A percentile compares a stretch with the other conserved stretches of the same genome.
Conservation (phyloP, 2,113 vertebrate species). For the Cacatua alba region DNA sequence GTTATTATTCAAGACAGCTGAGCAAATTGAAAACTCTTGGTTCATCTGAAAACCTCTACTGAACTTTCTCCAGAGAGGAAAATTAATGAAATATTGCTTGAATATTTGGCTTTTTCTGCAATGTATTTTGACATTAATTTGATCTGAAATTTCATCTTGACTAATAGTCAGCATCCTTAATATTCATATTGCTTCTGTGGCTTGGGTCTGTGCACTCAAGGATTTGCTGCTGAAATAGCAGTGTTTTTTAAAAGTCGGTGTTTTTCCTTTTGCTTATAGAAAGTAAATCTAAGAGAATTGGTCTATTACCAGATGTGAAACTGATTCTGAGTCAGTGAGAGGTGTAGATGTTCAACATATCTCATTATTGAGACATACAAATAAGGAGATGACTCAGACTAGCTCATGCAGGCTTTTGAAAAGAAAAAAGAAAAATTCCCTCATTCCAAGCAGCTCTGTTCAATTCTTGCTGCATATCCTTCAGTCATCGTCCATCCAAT, state of each 20-base stretch:
- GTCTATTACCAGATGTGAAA: neutral
- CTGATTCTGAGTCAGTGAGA: neutral
- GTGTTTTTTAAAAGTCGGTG: neutral
- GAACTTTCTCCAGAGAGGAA: conserved; percentile 33
- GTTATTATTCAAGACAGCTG: conserved; percentile 53
- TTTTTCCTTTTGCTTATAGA: neutral
- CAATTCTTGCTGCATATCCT: neutral
- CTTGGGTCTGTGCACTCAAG: neutral
- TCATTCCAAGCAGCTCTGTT: neutral
- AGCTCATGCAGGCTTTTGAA: neutral
- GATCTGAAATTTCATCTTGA: conserved; percentile 42
- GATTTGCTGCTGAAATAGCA: neutral
- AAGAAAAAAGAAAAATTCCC: neutral
- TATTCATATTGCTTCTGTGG: neutral
- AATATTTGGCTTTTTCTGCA: neutral
- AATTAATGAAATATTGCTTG: conserved; percentile 40
- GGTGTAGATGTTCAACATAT: neutral
- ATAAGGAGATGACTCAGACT: neutral
- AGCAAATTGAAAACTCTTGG: conserved; percentile 42
- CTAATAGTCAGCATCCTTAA: neutral
- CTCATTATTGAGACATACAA: neutral
- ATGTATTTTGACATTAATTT: conserved; percentile 43
- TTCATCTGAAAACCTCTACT: conserved; percentile 47
- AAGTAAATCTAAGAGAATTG: neutral
- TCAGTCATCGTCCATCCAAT: neutral